Percentiles rank a stretch among this genome's conserved stretches.
Conservation (phyloP, 1,140 invertebrate species). For the Oedothorax gibbosus region DNA sequence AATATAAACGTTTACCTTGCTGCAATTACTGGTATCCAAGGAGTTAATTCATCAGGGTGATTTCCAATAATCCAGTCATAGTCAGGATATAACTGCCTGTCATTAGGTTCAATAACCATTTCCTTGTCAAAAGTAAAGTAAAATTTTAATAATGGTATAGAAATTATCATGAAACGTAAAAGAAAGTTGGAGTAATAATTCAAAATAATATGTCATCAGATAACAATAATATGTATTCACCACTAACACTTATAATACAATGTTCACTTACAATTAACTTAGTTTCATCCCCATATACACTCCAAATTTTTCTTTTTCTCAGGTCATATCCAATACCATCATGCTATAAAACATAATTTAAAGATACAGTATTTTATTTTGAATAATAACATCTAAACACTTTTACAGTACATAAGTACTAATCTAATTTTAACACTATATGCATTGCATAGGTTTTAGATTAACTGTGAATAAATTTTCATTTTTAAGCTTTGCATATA, state of each 20-base stretch:
- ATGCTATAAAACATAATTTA: slow-evolving; percentile 67
- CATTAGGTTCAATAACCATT: slow-evolving; percentile 77
- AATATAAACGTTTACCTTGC: slow-evolving; percentile 70
- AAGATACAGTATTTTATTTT: no score
- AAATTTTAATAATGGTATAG: neutral
- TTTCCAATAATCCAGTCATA: slow-evolving; percentile 96
- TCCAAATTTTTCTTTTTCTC: slow-evolving; percentile 90
- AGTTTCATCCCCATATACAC: slow-evolving; percentile 73
- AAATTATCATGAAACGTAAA: no score
- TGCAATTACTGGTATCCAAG: slow-evolving; percentile 96
- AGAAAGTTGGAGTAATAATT: no score
- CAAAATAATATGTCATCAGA: no score
- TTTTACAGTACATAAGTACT: neutral
- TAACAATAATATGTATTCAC: no score
- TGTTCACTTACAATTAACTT: slow-evolving; percentile 67
- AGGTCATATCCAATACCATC: slow-evolving; percentile 91
- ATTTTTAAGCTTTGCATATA: no score
- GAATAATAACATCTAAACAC: no score
- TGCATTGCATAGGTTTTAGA: neutral
- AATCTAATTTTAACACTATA: neutral
- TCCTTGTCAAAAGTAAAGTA: slow-evolving; percentile 64
- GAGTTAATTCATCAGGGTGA: slow-evolving; percentile 97
- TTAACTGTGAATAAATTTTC: no score
- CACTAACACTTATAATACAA: no score
- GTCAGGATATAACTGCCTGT: slow-evolving; percentile 77